Conservation (phyloP, 2,113 vertebrate genomes). For the Myotis lucifugus region DNA sequence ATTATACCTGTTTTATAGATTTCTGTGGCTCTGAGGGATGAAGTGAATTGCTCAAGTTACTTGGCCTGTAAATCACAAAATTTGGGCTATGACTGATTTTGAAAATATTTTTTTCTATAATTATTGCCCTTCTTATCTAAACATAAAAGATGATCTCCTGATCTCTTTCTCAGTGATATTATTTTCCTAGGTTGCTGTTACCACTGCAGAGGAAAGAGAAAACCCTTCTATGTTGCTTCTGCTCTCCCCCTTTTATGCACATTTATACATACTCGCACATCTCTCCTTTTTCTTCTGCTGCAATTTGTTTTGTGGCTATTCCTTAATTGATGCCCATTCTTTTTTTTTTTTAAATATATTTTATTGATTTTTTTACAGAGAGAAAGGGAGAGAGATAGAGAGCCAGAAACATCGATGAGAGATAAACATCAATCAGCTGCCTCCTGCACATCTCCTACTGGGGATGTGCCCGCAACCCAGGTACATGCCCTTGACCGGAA, state of each 20-base stretch:
- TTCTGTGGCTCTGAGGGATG: not conserved
- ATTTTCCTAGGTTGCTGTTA: not conserved
- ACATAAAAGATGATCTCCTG: not conserved
- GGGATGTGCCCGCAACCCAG: too few relatives aligned
- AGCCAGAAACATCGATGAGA: too few relatives aligned
- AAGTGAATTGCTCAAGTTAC: not conserved
- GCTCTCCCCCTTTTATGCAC: not conserved
- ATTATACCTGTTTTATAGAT: not conserved
- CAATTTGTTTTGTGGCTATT: not conserved
- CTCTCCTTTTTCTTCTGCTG: not conserved
- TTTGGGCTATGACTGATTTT: not conserved
- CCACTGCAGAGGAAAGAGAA: not conserved
- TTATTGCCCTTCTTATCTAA: not conserved
- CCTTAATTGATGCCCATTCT: constrained; percentile 57
- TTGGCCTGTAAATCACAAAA: not conserved
- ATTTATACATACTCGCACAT: not conserved
- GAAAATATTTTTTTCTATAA: not conserved
- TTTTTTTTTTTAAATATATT: too few relatives aligned
- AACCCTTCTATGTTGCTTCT: not conserved
- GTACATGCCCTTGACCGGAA: too few relatives aligned
- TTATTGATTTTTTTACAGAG: too few relatives aligned
- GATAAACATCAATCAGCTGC: too few relatives aligned
- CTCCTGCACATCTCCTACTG: too few relatives aligned
- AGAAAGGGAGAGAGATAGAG: too few relatives aligned
- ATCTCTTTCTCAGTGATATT: constrained; percentile 5